A percentile compares a stretch with the other conserved stretches of the same genome.
phyloP scores from a whole-genome alignment of 2,113 vertebrate genomes.

The Capra hircus region DNA sequence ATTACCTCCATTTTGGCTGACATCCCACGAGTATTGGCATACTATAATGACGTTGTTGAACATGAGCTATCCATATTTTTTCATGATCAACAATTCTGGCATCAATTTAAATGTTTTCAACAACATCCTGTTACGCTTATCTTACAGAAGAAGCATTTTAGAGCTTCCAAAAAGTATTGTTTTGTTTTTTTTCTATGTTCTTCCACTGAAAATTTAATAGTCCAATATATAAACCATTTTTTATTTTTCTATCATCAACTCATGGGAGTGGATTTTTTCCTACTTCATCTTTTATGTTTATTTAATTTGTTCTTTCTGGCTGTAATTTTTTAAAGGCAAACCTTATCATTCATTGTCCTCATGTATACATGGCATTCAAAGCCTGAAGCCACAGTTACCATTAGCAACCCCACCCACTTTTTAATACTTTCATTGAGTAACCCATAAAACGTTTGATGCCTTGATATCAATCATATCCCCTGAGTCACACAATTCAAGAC shows the following conservation, averaged over 20 bases:
- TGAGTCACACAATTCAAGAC: neutral
- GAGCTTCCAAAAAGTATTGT: neutral
- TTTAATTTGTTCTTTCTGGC: neutral
- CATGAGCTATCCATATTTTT: constrained; percentile 24
- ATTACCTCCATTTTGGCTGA: constrained; percentile 46
- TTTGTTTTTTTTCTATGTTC: neutral
- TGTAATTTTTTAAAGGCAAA: neutral
- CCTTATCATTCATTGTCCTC: neutral
- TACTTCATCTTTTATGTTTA: neutral
- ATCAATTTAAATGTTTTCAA: neutral
- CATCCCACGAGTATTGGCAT: constrained; percentile 14
- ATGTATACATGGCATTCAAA: neutral
- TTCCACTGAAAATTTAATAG: neutral
- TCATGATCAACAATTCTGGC: constrained; percentile 18
- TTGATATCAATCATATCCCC: neutral
- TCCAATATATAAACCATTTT: neutral
- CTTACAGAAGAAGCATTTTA: neutral
- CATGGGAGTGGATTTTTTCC: neutral
- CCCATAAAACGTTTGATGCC: neutral
- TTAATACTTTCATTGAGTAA: neutral
- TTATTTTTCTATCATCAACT: neutral
- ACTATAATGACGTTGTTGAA: constrained; percentile 15
- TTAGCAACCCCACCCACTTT: neutral
- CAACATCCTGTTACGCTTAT: neutral
- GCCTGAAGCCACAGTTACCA: neutral